Percentiles rank a stretch among this genome's conserved stretches.
These are phyloP conservation scores for Agriopis aurantiaria DNA, from an alignment of 2,888 invertebrate species.

Conservation along the genomic window DNA sequence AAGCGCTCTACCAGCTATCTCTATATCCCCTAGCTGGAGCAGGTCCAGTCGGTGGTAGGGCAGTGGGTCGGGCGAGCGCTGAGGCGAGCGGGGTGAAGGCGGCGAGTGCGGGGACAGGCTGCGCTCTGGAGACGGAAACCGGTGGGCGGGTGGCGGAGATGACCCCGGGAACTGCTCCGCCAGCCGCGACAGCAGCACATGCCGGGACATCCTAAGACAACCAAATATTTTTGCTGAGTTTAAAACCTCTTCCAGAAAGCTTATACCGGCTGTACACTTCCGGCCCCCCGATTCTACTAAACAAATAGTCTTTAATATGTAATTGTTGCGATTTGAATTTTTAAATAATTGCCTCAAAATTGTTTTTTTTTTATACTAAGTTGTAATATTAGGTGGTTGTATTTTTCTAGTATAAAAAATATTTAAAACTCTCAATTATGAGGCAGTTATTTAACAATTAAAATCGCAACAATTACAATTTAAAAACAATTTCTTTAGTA, in stretches of 20 bases:
- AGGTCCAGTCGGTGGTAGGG: slow-evolving; percentile 71
- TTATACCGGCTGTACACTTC: not conserved
- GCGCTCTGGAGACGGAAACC: slow-evolving; percentile 76
- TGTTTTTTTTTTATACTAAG: no score
- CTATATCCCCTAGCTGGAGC: slow-evolving; percentile 77
- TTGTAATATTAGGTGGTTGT: no score
- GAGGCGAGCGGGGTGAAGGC: slow-evolving; percentile 67
- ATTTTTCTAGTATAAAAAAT: no score
- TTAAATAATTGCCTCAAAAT: no score
- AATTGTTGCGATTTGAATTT: no score
- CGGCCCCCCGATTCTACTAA: no score
- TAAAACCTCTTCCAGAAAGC: not conserved
- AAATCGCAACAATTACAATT: no score
- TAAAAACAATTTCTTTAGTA: no score
- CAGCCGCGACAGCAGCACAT: slow-evolving; percentile 78
- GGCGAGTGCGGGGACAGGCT: slow-evolving; percentile 74
- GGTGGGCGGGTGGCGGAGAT: slow-evolving; percentile 71
- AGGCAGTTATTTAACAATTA: no score
- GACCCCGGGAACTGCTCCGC: slow-evolving; percentile 80
- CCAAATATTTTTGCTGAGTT: not conserved
- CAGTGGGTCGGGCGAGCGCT: slow-evolving; percentile 70
- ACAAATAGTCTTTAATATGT: no score
- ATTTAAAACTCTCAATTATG: no score
- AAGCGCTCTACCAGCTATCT: slow-evolving; percentile 79
- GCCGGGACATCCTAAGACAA: slow-evolving; percentile 75